phyloP scores from a whole-genome alignment of 2,888 invertebrate genomes.

The Mimachlamys varia region DNA sequence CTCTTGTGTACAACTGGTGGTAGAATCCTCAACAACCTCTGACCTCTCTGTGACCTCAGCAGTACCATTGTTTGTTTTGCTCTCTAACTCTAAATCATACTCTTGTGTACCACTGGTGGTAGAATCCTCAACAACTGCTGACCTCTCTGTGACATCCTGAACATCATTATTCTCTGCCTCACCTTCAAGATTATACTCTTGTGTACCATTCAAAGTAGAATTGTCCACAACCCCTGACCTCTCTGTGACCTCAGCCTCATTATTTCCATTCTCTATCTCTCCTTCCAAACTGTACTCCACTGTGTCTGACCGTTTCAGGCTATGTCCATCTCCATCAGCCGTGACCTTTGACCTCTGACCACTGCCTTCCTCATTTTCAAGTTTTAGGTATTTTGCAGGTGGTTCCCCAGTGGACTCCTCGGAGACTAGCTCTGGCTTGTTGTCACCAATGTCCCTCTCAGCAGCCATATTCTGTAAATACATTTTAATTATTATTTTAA shows the following conservation, averaged over 20 bases:
- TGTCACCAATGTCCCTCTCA: neutral
- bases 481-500: too few relatives aligned
- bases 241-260: neutral
- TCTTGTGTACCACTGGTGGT: too few relatives aligned
- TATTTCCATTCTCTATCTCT: neutral
- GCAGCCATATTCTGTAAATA: neutral
- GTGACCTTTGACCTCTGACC: neutral
- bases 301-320: neutral
- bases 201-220: neutral
- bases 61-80: too few relatives aligned
- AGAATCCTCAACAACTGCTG: neutral
- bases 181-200: neutral
- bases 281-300: neutral
- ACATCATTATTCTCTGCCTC: neutral
- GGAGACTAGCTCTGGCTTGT: neutral
- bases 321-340: neutral
- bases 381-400: neutral
- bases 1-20: neutral
- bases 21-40: neutral
- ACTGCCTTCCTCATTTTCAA: neutral
- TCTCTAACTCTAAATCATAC: too few relatives aligned
- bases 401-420: neutral
- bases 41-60: neutral
- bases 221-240: neutral
- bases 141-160: neutral